Evolutionary conservation across 2,888 invertebrate species (phyloP), one percentile per base, ranked within the genome.

Genomic region (Trissonchulus latispiculum): DNA sequence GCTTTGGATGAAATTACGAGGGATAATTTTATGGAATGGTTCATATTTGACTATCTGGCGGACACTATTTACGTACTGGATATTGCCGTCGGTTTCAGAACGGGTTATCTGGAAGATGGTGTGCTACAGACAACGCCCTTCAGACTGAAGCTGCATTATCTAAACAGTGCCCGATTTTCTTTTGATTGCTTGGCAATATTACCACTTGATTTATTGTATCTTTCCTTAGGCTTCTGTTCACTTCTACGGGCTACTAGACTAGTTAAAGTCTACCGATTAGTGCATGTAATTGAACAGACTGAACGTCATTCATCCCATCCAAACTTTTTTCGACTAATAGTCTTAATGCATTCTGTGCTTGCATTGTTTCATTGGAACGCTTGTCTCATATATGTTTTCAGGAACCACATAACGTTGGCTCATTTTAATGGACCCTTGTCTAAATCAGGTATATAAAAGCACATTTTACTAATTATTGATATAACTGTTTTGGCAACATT

Each of bases 341-440:
- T 83, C 2, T 77, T 75, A 1, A 2, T 75, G 1, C 95, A 95
- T 88, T 95, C 95, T 88, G 89, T 95, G 83, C 88, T 95, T 87
- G 95, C 95, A 87, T 93, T 96, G 86, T 96, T 96, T 87, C 97
- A 97, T 88, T 97, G 96, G 96, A 97, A 97, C 86, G 95, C 95
- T 83, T 97, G 96, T 87, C 88, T 97, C 85, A 32, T 74, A 23
- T 73, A 74, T 33, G 61, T 23, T 8, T 23, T 23, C 64, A 29
- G 31, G 64, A 29, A 29, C 28, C n/a, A 62, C 31, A 18, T 59
- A n/a, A 59, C 15, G n/a, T 15, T 59, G 59, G 15, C n/a, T n/a
- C n/a, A n/a, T n/a, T n/a, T n/a, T n/a, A n/a, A n/a, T n/a, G n/a
- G n/a, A n/a, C n/a, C n/a, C n/a, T n/a, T n/a, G n/a, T n/a, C n/a